Evolutionary conservation across 92 coral and sea anemone genomes (phyloP).

Genomic region (Virgularia gustaviana): DNA sequence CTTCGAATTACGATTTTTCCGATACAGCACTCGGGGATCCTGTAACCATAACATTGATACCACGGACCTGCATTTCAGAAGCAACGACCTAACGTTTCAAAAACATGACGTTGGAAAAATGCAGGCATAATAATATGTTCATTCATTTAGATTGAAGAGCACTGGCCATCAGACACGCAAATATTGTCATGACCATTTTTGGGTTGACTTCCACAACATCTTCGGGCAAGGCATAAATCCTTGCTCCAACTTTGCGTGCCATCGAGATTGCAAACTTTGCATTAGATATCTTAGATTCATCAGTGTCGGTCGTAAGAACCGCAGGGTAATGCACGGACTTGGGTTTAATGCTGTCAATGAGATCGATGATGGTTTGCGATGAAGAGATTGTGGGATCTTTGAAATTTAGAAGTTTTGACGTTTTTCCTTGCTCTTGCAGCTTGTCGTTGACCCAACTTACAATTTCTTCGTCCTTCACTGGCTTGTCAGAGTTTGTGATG

Average conservation of each 20-base stretch:
- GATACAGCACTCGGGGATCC: too few species aligned
- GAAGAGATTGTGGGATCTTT: conserved; percentile 71
- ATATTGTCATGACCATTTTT: conserved; percentile 93
- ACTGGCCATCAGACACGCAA: conserved; percentile 96
- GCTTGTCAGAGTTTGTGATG: conserved; percentile 74
- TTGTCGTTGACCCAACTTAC: conserved; percentile 84
- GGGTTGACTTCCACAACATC: conserved; percentile 92
- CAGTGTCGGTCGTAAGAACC: conserved; percentile 49
- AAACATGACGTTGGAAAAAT: background rate
- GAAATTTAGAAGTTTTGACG: conserved; percentile 59
- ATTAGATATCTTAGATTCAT: conserved; percentile 67
- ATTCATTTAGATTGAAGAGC: conserved; percentile 32
- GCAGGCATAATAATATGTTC: background rate
- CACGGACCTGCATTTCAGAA: too few species aligned
- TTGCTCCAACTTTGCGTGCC: conserved; percentile 93
- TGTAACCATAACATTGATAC: too few species aligned
- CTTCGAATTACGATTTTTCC: too few species aligned
- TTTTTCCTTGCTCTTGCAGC: conserved; percentile 57
- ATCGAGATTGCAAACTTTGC: conserved; percentile 97
- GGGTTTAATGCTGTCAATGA: conserved; percentile 87
- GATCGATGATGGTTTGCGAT: conserved; percentile 66
- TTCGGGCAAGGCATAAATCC: conserved; percentile 88
- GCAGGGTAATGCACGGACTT: conserved; percentile 66
- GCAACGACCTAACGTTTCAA: too few species aligned
- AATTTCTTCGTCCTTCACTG: conserved; percentile 75